These are phyloP conservation scores for Ectobius pallidus DNA, from an alignment of 2,888 invertebrate genomes.

Conservation along the genomic window DNA sequence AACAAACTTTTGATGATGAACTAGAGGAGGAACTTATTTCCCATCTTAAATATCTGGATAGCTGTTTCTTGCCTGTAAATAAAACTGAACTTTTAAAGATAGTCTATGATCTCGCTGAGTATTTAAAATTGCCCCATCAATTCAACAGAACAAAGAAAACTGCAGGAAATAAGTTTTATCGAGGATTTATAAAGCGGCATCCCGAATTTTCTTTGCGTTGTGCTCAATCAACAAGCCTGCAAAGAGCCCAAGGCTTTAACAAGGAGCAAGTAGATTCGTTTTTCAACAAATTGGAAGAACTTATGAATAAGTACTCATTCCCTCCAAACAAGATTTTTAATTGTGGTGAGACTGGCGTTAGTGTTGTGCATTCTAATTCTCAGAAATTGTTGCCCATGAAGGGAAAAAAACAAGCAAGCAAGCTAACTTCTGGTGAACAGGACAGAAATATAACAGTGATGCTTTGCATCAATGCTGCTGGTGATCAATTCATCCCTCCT, in stretches of 20 bases:
- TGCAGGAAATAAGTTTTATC: constrained; percentile 16
- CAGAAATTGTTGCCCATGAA: neutral
- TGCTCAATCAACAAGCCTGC: constrained; percentile 16
- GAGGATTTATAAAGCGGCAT: neutral
- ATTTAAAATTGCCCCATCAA: constrained; percentile 19
- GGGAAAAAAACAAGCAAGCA: too few species aligned
- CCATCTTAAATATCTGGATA: neutral
- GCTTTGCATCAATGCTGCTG: too few species aligned
- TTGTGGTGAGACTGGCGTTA: neutral
- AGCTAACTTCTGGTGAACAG: neutral
- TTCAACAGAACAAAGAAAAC: constrained; percentile 12
- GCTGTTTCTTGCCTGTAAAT: neutral
- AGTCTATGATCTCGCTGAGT: constrained; percentile 10
- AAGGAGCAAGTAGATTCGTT: neutral
- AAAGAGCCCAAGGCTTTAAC: constrained; percentile 19
- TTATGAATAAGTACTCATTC: constrained; percentile 9
- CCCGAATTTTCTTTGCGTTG: constrained; percentile 7
- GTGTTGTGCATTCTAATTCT: neutral
- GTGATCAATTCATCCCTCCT: too few species aligned
- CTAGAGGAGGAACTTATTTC: neutral
- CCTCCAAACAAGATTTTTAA: constrained; percentile 12
- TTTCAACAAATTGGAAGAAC: constrained; percentile 22
- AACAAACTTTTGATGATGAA: neutral
- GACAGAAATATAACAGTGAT: too few species aligned
- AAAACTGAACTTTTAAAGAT: neutral